Evolutionary conservation across 2,888 invertebrate species (phyloP).

Genomic region (Dynastes grantii): DNA sequence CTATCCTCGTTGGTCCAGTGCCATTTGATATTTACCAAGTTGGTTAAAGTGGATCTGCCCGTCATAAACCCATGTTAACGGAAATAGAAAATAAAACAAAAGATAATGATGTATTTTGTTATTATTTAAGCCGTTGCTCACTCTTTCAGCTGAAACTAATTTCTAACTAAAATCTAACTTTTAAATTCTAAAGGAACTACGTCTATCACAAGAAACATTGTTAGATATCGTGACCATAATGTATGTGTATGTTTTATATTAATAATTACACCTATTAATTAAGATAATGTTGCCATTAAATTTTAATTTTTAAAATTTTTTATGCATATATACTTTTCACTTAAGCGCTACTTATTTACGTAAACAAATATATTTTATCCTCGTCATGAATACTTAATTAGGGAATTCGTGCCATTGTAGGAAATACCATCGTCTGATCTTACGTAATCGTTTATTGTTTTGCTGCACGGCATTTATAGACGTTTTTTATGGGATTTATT

Average conservation of each 20-base stretch:
- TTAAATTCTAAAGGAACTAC: too few species aligned
- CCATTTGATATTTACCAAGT: too few species aligned
- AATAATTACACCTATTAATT: slow-evolving; percentile 12
- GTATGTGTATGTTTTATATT: not conserved
- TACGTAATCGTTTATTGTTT: slow-evolving; percentile 34
- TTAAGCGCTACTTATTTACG: slow-evolving; percentile 4
- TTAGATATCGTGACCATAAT: not conserved
- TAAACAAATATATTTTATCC: slow-evolving; percentile 16
- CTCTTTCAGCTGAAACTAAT: too few species aligned
- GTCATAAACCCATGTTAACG: too few species aligned
- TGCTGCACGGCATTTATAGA: slow-evolving; percentile 6
- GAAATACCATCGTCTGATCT: slow-evolving; percentile 2
- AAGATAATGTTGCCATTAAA: slow-evolving; percentile 11
- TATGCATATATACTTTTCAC: not conserved
- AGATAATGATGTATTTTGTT: too few species aligned
- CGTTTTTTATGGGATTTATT: too few species aligned
- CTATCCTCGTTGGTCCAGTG: too few species aligned
- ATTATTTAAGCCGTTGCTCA: too few species aligned
- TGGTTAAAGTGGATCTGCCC: too few species aligned
- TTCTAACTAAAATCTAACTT: too few species aligned
- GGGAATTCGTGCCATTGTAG: slow-evolving; percentile 17
- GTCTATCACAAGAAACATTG: not conserved
- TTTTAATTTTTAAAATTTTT: slow-evolving; percentile 11
- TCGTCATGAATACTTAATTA: slow-evolving; percentile 28
- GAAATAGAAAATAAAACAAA: too few species aligned